phyloP scores from a whole-genome alignment of 2,113 vertebrate genomes.

The Coreoperca whiteheadi region DNA sequence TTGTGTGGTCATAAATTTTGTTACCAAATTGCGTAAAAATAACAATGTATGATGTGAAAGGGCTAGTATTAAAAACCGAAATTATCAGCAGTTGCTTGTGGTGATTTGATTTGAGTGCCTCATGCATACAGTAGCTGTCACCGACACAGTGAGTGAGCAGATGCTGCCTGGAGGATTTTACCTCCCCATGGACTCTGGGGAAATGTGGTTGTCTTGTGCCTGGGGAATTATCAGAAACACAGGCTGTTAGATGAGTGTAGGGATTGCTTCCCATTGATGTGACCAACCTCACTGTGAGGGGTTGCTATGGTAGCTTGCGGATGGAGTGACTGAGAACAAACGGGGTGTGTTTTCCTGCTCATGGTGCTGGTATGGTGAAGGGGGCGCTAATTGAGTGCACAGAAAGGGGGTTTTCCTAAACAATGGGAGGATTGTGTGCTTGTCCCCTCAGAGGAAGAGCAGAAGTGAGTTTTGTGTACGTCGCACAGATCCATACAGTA shows the following conservation, averaged over 20 bases:
- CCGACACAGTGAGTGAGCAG: constrained; percentile 22
- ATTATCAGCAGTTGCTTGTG: neutral
- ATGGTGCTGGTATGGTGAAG: constrained; percentile 71
- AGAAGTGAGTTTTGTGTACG: constrained; percentile 19
- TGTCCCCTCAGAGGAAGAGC: constrained; percentile 32
- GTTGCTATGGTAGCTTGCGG: constrained; percentile 78
- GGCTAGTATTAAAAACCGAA: constrained; percentile 38
- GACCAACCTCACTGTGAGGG: constrained; percentile 61
- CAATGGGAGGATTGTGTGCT: constrained; percentile 76
- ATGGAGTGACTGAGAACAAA: constrained; percentile 80
- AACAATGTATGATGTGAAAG: neutral
- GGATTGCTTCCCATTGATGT: constrained; percentile 67
- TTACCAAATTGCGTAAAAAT: neutral
- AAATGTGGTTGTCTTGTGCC: constrained; percentile 24
- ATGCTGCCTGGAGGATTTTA: constrained; percentile 38
- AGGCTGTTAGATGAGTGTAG: constrained; percentile 59
- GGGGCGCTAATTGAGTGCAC: constrained; percentile 77
- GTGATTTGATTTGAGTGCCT: constrained; percentile 6
- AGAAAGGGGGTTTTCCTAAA: constrained; percentile 56
- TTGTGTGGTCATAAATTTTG: neutral
- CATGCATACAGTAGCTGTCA: neutral
- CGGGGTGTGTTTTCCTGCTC: constrained; percentile 71
- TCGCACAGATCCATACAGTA: constrained; percentile 27
- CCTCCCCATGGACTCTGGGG: constrained; percentile 43
- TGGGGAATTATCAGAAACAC: constrained; percentile 44